Base-by-base conservation (phyloP, 2,113 vertebrate genomes). In the Anolis sagrei region DNA sequence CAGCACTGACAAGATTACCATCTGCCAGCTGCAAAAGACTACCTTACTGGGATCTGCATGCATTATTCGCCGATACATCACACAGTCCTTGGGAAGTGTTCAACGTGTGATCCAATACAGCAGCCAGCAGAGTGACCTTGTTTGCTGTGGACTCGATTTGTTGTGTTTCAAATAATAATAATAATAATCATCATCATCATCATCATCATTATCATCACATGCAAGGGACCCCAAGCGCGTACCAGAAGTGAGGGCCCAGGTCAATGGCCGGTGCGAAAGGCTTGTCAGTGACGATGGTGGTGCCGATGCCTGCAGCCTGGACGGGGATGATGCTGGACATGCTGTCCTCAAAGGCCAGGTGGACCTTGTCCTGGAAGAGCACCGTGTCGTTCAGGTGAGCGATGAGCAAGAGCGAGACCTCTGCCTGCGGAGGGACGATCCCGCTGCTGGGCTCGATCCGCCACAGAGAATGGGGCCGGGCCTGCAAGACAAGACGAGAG, bases 161-260 rank as follows among this genome's bases (percentile, higher is more conserved):
- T n/a, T n/a, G n/a, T n/a, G n/a, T n/a, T n/a, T n/a, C n/a, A n/a
- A n/a, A n/a, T n/a, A n/a, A n/a, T n/a, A n/a, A n/a, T n/a, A n/a
- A n/a, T n/a, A n/a, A n/a, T n/a, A n/a, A n/a, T n/a, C n/a, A n/a
- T n/a, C n/a, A n/a, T n/a, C n/a, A n/a, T n/a, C n/a, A 44, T 44
- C 5, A 44, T 44, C 5, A 44, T 44, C 5, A 44, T 44, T 5
- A 44, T 44, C 39, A 44, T 44, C 39, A 44, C 39, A 44, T 44
- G 39, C 11, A 49, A n/a, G 36, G 54, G 34, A 0, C 8, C 44
- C 7, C 4, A 7, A 86, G 32, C 13, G 0, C 91, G 48, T 96
- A 98, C 98, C 97, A 98, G 93, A 98, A 98, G 82, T 95, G 95
- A 7, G 96, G 90, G 48, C 98, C 98, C 44, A 99, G 49, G 80